phyloP scores from a whole-genome alignment of 2,888 invertebrate genomes.

The Acronicta aceris region DNA sequence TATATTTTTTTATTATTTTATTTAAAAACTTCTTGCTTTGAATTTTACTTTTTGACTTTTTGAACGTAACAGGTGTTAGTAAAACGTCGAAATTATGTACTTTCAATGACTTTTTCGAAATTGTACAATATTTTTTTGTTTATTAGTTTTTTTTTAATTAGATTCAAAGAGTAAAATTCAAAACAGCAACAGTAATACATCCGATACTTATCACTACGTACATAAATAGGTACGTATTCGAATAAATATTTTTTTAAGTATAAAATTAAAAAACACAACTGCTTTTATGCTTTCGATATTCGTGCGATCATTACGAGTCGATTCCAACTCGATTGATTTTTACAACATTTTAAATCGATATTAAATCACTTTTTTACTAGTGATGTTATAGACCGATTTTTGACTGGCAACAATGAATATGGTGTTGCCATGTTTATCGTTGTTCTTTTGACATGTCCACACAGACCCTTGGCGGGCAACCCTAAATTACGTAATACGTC shows the following conservation, averaged over 20 bases:
- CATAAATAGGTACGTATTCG: slow-evolving; percentile 80
- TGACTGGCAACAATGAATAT: slow-evolving; percentile 54
- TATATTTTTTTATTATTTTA: slow-evolving; percentile 58
- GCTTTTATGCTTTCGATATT: slow-evolving; percentile 79
- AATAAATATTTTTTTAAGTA: slow-evolving; percentile 86
- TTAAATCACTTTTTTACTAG: slow-evolving; percentile 38
- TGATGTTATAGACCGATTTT: slow-evolving; percentile 54
- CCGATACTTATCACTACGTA: slow-evolving; percentile 72
- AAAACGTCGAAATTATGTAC: slow-evolving; percentile 39
- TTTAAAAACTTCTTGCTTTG: slow-evolving; percentile 46
- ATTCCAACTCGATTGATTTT: slow-evolving; percentile 58
- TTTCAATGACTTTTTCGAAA: slow-evolving; percentile 24
- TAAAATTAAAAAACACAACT: slow-evolving; percentile 87
- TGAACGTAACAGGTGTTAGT: slow-evolving; percentile 17
- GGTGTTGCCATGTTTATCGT: slow-evolving; percentile 54
- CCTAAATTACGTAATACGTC: slow-evolving; percentile 64
- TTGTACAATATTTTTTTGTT: slow-evolving; percentile 44
- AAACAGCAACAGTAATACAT: slow-evolving; percentile 54
- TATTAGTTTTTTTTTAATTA: slow-evolving; percentile 18
- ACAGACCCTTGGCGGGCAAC: slow-evolving; percentile 55
- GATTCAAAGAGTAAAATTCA: slow-evolving; percentile 52
- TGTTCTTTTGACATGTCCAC: slow-evolving; percentile 55
- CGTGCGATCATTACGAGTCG: slow-evolving; percentile 67
- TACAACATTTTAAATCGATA: slow-evolving; percentile 54
- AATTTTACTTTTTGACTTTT: slow-evolving; percentile 38